Percentiles rank a stretch among this genome's conserved stretches.
phyloP scores from a whole-genome alignment of 2,113 vertebrate species.

The Reinhardtius hippoglossoides region DNA sequence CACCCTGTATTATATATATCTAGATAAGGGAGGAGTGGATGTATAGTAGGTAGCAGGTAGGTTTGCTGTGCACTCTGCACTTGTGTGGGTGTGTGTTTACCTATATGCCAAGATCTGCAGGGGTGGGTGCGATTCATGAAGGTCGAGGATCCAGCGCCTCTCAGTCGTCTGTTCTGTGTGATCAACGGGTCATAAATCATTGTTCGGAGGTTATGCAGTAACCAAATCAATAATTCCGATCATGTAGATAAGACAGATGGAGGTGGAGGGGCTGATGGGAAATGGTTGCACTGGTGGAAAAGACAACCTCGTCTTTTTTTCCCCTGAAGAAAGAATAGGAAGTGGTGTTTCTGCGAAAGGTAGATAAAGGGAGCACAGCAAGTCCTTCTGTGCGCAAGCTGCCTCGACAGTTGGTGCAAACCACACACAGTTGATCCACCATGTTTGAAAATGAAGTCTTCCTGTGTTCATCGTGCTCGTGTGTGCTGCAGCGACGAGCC shows the following conservation, averaged over 20 bases:
- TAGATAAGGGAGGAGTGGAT: conserved; percentile 19
- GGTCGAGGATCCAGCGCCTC: conserved; percentile 55
- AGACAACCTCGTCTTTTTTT: background rate
- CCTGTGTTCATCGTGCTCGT: conserved; percentile 6
- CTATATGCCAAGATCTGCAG: conserved; percentile 51
- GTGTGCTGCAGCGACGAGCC: conserved; percentile 1
- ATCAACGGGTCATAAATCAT: conserved; percentile 62
- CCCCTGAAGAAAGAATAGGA: conserved; percentile 52
- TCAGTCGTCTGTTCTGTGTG: conserved; percentile 28
- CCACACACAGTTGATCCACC: conserved; percentile 34
- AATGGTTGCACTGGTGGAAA: conserved; percentile 43
- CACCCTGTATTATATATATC: conserved; percentile 60
- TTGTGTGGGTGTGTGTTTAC: conserved; percentile 69
- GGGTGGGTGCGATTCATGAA: conserved; percentile 58
- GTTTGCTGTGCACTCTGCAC: conserved; percentile 39
- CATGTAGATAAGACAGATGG: conserved; percentile 68
- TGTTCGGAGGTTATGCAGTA: conserved; percentile 42
- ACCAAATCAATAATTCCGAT: conserved; percentile 65
- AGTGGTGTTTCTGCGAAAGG: conserved; percentile 59
- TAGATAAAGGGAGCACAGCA: conserved; percentile 59
- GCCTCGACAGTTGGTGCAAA: conserved; percentile 56
- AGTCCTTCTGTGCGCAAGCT: conserved; percentile 30
- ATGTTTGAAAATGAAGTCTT: conserved; percentile 16
- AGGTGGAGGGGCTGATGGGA: conserved; percentile 32
- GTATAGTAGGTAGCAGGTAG: conserved; percentile 63